Percentiles rank a stretch among this genome's conserved stretches.
Conservation (phyloP, 2,888 invertebrate genomes). For the Galerucella calmariensis region DNA sequence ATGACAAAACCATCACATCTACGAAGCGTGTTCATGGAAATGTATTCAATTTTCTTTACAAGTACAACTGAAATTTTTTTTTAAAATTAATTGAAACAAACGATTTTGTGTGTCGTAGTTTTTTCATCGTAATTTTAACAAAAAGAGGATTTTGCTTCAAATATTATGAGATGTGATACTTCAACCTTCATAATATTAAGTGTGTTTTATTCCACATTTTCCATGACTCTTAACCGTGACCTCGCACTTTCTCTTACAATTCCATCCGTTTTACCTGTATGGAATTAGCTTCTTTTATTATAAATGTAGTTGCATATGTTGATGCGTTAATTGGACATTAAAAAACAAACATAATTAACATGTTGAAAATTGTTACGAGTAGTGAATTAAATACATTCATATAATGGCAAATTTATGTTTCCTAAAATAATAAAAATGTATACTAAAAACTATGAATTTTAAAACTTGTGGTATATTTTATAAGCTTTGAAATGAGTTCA, state of each 20-base stretch:
- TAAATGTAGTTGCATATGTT: not conserved
- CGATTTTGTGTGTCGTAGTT: too few species aligned
- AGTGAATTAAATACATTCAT: not conserved
- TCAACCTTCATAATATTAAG: not conserved
- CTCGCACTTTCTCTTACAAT: not conserved
- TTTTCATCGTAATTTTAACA: too few species aligned
- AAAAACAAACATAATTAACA: not conserved
- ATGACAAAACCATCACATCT: too few species aligned
- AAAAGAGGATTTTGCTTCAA: not conserved
- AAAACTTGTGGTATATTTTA: not conserved
- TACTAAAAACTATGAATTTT: too few species aligned
- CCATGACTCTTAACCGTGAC: not conserved
- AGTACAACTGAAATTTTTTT: too few species aligned
- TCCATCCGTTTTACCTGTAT: not conserved
- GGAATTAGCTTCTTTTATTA: not conserved
- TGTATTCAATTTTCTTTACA: too few species aligned
- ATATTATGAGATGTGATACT: not conserved
- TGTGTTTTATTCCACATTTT: not conserved
- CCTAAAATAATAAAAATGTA: not conserved
- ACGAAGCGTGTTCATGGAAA: too few species aligned
- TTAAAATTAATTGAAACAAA: too few species aligned
- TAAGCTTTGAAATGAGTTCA: not conserved
- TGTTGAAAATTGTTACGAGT: not conserved
- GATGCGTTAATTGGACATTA: not conserved
- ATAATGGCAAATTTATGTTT: conserved; percentile 1